These are phyloP conservation scores for Papio anubis DNA, from an alignment of 2,113 vertebrate genomes.

Conservation along the genomic window DNA sequence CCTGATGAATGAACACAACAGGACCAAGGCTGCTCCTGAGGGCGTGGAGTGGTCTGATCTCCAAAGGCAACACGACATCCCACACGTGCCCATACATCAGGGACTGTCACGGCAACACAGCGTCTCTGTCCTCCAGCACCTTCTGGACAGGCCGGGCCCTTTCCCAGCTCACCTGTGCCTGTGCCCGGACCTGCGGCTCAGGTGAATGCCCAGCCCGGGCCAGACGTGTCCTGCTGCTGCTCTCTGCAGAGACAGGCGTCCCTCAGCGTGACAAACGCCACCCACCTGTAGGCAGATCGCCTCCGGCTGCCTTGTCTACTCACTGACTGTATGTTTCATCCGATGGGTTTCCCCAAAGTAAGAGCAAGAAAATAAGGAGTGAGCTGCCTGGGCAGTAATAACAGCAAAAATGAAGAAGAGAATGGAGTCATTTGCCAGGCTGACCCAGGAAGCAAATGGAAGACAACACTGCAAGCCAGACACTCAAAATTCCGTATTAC, in stretches of 20 bases:
- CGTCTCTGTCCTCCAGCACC: background rate
- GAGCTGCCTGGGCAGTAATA: background rate
- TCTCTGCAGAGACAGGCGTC: background rate
- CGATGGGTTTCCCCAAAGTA: background rate
- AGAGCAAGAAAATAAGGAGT: background rate
- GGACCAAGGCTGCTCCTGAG: background rate
- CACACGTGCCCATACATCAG: accelerated
- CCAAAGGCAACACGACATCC: background rate
- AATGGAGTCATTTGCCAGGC: background rate
- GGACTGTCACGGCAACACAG: no score
- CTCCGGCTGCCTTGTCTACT: background rate
- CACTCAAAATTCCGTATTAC: background rate
- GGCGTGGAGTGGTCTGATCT: background rate
- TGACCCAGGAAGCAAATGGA: background rate
- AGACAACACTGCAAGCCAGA: background rate
- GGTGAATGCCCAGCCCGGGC: background rate
- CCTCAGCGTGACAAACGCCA: background rate
- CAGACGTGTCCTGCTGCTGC: background rate
- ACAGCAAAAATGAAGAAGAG: background rate
- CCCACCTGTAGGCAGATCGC: background rate
- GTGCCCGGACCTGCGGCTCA: background rate
- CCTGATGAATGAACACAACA: background rate
- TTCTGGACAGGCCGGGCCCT: background rate
- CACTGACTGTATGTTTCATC: background rate
- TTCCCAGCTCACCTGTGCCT: background rate